Evolutionary conservation across 2,888 invertebrate genomes (phyloP).

Genomic region (Coecobrya sp.): DNA sequence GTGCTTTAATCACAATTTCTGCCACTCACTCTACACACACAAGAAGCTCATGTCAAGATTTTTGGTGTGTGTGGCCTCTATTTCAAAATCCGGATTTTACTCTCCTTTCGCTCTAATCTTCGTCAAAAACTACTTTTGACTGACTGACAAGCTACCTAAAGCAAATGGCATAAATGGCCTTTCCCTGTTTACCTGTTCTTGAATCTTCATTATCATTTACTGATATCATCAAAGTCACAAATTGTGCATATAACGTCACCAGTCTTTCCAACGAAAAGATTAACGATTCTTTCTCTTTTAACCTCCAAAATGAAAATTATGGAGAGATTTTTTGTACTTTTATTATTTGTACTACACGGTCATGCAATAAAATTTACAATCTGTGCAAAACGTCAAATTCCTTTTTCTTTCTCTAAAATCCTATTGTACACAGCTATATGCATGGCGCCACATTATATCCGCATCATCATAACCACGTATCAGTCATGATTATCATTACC

Average conservation of each 20-base stretch:
- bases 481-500: neutral
- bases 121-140: too few species aligned
- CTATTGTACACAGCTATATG: too few species aligned
- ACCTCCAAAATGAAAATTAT: constrained; percentile 18
- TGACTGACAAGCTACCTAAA: constrained; percentile 35
- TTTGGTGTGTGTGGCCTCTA: constrained; percentile 49
- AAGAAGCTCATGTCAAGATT: neutral
- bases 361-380: neutral
- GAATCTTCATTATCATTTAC: neutral
- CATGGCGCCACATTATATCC: neutral
- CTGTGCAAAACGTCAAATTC: neutral
- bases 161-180: neutral
- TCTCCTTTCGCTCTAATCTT: neutral
- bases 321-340: neutral
- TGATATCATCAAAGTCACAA: constrained; percentile 7
- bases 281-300: constrained; percentile 33
- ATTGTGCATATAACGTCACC: neutral
- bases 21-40: neutral
- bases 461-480: constrained; percentile 30
- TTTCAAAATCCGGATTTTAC: constrained; percentile 54
- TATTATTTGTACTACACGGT: neutral
- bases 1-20: constrained; percentile 40
- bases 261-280: constrained; percentile 6
- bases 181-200: constrained; percentile 12
- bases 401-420: neutral